Evolutionary conservation across 2,113 vertebrate species (phyloP).

Genomic region (Conger conger): DNA sequence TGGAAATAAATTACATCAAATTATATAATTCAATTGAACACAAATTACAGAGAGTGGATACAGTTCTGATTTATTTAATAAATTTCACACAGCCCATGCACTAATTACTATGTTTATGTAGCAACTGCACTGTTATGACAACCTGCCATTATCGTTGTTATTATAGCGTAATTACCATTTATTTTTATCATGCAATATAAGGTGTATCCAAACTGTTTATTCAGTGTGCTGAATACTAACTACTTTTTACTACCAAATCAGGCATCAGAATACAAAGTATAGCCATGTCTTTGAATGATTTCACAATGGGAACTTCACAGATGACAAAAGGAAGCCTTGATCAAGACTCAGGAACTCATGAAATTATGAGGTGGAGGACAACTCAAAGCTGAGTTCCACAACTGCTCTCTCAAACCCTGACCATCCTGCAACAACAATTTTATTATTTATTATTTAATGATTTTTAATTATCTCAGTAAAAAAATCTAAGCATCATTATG

Average conservation of each 20-base stretch:
- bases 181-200: background rate
- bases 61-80: background rate
- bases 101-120: background rate
- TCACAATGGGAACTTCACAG: background rate
- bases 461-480: conserved; percentile 58
- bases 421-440: conserved; percentile 12
- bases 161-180: background rate
- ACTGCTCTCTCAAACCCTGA: background rate
- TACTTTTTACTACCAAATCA: background rate
- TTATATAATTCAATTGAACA: conserved; percentile 11
- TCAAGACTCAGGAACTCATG: background rate
- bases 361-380: background rate
- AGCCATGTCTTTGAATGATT: background rate
- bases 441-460: too few relatives aligned
- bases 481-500: conserved; percentile 48
- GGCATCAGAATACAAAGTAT: background rate
- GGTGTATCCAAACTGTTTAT: background rate
- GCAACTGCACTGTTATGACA: background rate
- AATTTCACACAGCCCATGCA: background rate
- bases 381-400: background rate
- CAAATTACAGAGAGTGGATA: background rate
- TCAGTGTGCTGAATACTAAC: background rate
- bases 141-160: background rate
- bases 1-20: conserved; percentile 47
- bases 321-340: background rate